Percentiles rank a stretch among this genome's conserved stretches.
phyloP scores from a whole-genome alignment of 1,140 invertebrate species.

The Tenebrio molitor region DNA sequence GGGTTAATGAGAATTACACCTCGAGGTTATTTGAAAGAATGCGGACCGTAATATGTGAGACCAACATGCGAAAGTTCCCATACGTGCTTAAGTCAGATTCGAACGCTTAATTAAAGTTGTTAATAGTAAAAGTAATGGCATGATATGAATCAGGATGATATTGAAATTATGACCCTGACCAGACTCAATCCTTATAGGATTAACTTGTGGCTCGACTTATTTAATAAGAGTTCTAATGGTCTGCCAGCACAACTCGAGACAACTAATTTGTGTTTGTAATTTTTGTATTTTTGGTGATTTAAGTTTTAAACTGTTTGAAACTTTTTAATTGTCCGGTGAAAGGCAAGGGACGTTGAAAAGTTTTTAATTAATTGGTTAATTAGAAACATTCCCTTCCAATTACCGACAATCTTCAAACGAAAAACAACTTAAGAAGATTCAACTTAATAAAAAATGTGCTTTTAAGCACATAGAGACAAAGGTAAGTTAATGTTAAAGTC shows the following conservation, averaged over 20 bases:
- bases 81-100: constrained; percentile 4
- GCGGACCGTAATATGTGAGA: neutral
- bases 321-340: constrained; percentile 12
- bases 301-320: constrained; percentile 5
- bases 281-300: constrained; percentile 14
- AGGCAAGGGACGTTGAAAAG: neutral
- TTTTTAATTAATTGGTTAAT: constrained; percentile 18
- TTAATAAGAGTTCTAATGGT: too few species aligned
- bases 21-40: neutral
- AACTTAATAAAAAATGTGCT: too few species aligned
- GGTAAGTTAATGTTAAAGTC: too few species aligned
- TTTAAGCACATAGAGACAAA: too few species aligned
- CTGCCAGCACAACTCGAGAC: too few species aligned
- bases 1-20: too few species aligned
- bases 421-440: too few species aligned
- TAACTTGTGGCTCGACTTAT: too few species aligned
- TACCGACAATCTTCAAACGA: too few species aligned
- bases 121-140: neutral
- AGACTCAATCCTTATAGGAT: constrained; percentile 1
- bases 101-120: constrained; percentile 11
- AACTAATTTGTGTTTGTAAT: neutral
- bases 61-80: neutral
- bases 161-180: constrained; percentile 3
- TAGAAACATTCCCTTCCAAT: too few species aligned
- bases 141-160: constrained; percentile 21